Evolutionary conservation across 2,797 vertebrate genomes (phyloP).

Genomic region (Champsocephalus esox): DNA sequence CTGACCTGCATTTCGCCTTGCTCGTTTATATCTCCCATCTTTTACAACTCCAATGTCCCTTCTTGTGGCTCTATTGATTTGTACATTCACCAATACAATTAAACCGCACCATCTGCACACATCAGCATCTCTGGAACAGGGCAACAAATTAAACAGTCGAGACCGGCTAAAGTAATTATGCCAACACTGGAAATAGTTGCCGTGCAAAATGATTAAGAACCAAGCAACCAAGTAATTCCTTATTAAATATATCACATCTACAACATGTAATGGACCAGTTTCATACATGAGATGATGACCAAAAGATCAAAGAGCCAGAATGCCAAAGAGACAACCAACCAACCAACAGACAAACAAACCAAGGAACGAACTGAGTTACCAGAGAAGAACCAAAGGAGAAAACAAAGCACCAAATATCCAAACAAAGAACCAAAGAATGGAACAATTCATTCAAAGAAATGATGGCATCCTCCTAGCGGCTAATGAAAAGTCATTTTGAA

Average conservation of each 20-base stretch:
- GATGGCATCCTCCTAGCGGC: not conserved
- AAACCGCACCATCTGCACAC: constrained; percentile 47
- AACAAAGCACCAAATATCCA: not conserved
- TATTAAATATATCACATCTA: constrained; percentile 1
- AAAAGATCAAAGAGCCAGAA: too few species aligned
- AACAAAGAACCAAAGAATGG: not conserved
- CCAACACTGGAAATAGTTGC: constrained; percentile 30
- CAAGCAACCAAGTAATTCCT: constrained; percentile 1
- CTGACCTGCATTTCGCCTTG: not conserved
- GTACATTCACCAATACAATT: constrained; percentile 31
- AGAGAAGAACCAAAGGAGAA: not conserved
- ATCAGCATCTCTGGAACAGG: constrained; percentile 49
- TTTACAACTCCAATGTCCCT: constrained; percentile 6
- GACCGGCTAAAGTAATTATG: constrained; percentile 54
- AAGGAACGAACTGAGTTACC: not conserved
- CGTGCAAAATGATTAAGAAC: constrained; percentile 37
- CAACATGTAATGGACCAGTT: not conserved
- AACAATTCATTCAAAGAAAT: constrained; percentile 18
- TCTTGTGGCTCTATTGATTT: constrained; percentile 46
- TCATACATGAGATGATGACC: not conserved
- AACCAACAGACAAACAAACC: not conserved
- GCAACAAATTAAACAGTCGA: constrained; percentile 49
- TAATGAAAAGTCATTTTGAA: constrained; percentile 30
- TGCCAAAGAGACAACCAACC: not conserved
- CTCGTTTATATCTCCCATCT: not conserved